Base-by-base conservation (phyloP, 1,140 invertebrate genomes). In the Ctenoplectra terminalis region DNA sequence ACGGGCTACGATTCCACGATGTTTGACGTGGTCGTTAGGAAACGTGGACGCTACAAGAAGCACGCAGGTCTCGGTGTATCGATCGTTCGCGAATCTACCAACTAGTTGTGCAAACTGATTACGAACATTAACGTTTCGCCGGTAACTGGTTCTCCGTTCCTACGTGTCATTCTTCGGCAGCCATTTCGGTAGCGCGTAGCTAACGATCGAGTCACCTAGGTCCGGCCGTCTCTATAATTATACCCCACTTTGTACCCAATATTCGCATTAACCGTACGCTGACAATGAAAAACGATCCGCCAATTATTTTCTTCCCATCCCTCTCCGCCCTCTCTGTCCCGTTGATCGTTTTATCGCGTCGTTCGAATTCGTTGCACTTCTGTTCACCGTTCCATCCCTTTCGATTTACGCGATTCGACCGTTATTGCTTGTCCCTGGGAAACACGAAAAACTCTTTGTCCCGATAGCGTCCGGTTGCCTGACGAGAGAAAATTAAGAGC, bases 161-260 rank as follows among this genome's bases (percentile, higher is more conserved):
- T 48, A 63, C 8, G 29, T 11, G 80, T 40, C n/a, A 52, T 50
- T 37, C 48, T 56, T 69, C 60, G 6, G 50, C 8, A 48, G 56
- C 63, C 82, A 83, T 81, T 71, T 83, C 74, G 82, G 77, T 70
- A 72, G 63, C 64, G 40, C 77, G 77, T 54, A 40, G 81, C 64
- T 77, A 82, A 83, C 56, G 77, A 83, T 83, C 82, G 82, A 69
- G 63, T 83, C 67, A 83, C 77, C 69, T 74, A 46, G 77, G 46
- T 70, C 52, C 31, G 70, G 70, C 46, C 46, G 40, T 40, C 81
- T 80, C 81, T 83, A 80, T 81, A 83, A 83, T 83, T 83, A 83
- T 70, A 83, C 50, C 77, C 61, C 61, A 74, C 69, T 73, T 81
- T 67, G 48, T 63, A 74, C 70, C 63, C 52, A 74, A 81, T 83